These are phyloP conservation scores for Leucophenga maculata DNA, from an alignment of 2,888 invertebrate species.

Conservation along the genomic window DNA sequence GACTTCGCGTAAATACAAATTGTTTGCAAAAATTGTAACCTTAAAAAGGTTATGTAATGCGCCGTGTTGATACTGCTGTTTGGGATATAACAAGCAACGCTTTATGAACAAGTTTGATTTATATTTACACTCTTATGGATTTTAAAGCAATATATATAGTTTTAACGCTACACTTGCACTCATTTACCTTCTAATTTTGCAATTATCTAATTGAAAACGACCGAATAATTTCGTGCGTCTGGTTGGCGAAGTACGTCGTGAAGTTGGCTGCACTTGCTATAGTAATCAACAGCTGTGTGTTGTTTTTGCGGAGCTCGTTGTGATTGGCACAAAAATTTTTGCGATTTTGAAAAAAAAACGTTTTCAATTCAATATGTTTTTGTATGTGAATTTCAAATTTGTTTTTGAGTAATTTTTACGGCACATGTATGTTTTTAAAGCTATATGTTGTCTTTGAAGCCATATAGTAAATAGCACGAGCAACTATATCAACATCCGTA, in stretches of 20 bases:
- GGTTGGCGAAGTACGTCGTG: neutral
- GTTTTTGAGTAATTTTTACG: no score
- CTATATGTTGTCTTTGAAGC: no score
- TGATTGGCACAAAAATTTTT: neutral
- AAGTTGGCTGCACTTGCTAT: conserved; percentile 1
- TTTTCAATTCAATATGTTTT: no score
- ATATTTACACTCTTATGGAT: neutral
- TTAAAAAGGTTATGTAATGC: conserved; percentile 67
- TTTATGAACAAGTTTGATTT: neutral
- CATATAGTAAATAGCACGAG: no score
- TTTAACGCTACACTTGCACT: neutral
- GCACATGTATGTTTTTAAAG: no score
- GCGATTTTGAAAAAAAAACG: no score
- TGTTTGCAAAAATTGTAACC: conserved; percentile 49
- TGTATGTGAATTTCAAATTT: no score
- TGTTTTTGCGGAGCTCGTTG: neutral
- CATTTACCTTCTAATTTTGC: conserved; percentile 2
- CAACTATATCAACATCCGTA: no score
- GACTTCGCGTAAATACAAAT: neutral
- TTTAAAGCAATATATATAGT: no score
- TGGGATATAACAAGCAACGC: neutral
- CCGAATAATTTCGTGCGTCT: neutral
- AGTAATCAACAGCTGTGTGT: conserved; percentile 3
- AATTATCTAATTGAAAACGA: conserved; percentile 1
- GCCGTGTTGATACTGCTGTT: conserved; percentile 29